Conservation (phyloP, 2,797 vertebrate genomes). For the Ptychobarbus kaznakovi region DNA sequence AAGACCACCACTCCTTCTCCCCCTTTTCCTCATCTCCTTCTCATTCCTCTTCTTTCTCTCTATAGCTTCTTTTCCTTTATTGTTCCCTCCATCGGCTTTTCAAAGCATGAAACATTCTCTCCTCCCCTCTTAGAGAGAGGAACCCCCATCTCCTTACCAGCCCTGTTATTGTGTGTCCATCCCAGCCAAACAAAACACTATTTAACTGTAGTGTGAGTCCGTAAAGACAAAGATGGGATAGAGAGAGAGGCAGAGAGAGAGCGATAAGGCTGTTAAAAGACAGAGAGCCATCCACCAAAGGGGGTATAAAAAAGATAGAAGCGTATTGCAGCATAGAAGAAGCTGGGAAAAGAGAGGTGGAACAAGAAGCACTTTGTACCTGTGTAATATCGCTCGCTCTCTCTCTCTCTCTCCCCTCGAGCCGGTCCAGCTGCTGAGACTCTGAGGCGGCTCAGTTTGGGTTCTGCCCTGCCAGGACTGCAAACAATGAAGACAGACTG, state of each 20-base stretch:
- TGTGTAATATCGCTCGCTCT: conserved; percentile 22
- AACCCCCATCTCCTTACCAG: conserved; percentile 49
- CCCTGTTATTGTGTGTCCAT: conserved; percentile 57
- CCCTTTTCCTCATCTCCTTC: conserved; percentile 13
- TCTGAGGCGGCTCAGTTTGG: conserved; percentile 49
- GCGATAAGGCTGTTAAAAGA: conserved; percentile 50
- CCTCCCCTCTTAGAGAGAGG: conserved; percentile 32
- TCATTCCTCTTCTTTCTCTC: conserved; percentile 31
- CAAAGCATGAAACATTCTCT: conserved; percentile 50
- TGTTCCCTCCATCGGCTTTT: conserved; percentile 43
- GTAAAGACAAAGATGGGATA: conserved; percentile 41
- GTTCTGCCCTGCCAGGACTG: conserved; percentile 57
- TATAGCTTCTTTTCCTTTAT: conserved; percentile 28
- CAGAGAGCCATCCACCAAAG: conserved; percentile 29
- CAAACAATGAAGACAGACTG: conserved; percentile 59
- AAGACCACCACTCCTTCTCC: conserved; percentile 4
- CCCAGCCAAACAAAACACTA: conserved; percentile 55
- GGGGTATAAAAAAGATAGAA: conserved; percentile 16
- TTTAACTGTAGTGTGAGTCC: conserved; percentile 51
- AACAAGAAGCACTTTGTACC: conserved; percentile 64
- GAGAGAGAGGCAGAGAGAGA: conserved; percentile 25
- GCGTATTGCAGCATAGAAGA: conserved; percentile 46
- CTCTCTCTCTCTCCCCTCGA: conserved; percentile 23
- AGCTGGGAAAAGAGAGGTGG: conserved; percentile 43
- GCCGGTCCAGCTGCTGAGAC: conserved; percentile 50